phyloP scores from a whole-genome alignment of 2,797 vertebrate species.

The Moxostoma hubbsi region DNA sequence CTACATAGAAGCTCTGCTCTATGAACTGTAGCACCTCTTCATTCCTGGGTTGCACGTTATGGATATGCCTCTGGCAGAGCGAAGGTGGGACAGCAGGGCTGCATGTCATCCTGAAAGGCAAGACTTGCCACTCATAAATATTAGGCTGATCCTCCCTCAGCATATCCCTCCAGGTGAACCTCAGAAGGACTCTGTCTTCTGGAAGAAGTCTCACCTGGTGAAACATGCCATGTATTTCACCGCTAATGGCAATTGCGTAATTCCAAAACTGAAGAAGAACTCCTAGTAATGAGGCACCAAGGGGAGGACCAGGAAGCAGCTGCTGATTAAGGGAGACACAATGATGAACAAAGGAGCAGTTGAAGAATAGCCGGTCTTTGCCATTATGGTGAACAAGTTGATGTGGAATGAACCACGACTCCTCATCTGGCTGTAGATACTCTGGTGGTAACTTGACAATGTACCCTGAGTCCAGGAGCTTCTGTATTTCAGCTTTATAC shows the following conservation, averaged over 20 bases:
- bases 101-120: no score
- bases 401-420: constrained; percentile 2
- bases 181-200: no score
- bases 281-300: background rate
- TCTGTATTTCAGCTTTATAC: constrained; percentile 1
- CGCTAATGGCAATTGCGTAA: background rate
- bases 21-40: background rate
- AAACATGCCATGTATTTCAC: background rate
- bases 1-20: constrained; percentile 16
- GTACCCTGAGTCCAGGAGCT: background rate
- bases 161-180: no score
- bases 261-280: background rate
- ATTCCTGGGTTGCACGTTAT: no score
- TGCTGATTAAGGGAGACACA: background rate
- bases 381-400: background rate
- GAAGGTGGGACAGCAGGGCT: no score
- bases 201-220: background rate
- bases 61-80: no score
- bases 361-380: background rate
- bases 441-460: background rate
- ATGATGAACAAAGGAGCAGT: constrained; percentile 7
- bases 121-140: no score
- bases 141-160: background rate
- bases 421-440: background rate
- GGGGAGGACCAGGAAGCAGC: constrained; percentile 4